Evolutionary conservation across 64 coral and sea anemone genomes (phyloP), one percentile per base, ranked within the genome.

Genomic region (Montipora capricornis): DNA sequence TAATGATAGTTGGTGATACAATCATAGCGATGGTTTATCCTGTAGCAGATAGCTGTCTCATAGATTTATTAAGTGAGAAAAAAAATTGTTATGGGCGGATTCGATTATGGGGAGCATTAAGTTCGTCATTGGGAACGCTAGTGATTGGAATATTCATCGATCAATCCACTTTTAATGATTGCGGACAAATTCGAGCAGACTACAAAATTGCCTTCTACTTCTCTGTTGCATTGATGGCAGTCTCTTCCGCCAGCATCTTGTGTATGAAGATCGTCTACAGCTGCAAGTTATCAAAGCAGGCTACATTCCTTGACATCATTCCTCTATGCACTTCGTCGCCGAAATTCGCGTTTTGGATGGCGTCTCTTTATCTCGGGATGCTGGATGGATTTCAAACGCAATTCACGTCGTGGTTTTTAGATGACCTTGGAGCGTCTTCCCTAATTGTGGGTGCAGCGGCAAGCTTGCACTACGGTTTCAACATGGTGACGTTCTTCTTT

Each of bases 331-430:
- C 67, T 84, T 84, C 81, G 53, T 84, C 61, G 81, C 44, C 60
- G 46, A 12, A 92, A 92, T 22, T 17, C 75, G 5, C 61, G 79
- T n/a, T 92, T 92, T 92, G 90, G 90, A 16, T 92, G 6, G 46
- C 29, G 20, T 49, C 80, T 20, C 61, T 92, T 45, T 16, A 67
- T 12, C 15, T 92, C 44, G 90, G 79, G 44, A 92, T 84, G 46
- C 73, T 69, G 16, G 90, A 84, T 60, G 90, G 90, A 74, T 92
- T 92, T 84, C 80, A 92, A 57, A 48, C 29, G 17, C 80, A 92
- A n/a, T 92, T 92, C 14, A 82, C 52, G 3, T 61, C 90, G 3
- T 92, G 90, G 90, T 92, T 92, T 29, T 67, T 92, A 5, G 80
- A 92, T 47, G 90, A 92, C 3, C 90, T 92, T 16, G 73, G 73